phyloP scores from a whole-genome alignment of 1,140 invertebrate species.

The Oryzaephilus surinamensis region DNA sequence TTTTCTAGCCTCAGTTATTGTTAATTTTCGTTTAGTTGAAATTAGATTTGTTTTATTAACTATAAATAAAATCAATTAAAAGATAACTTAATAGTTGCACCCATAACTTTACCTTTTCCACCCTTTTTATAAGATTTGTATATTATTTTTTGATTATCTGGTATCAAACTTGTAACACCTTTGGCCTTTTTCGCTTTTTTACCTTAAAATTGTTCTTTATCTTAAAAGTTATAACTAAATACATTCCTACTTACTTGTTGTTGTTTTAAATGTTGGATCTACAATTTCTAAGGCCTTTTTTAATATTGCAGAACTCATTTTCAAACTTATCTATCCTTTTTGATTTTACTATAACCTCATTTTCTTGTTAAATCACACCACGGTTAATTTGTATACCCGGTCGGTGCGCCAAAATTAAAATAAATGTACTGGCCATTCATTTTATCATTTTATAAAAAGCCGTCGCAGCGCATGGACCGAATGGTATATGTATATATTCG shows the following conservation, averaged over 20 bases:
- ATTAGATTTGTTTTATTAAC: constrained; percentile 9
- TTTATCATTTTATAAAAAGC: too few species aligned
- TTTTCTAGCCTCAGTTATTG: constrained; percentile 24
- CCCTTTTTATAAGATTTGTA: constrained; percentile 25
- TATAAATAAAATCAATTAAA: constrained; percentile 10
- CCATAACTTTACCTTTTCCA: constrained; percentile 16
- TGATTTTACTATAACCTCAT: too few species aligned
- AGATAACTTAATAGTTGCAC: background rate
- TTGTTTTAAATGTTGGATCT: constrained; percentile 35
- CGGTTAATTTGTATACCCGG: too few species aligned
- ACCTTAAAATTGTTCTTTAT: constrained; percentile 4
- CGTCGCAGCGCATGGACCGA: too few species aligned
- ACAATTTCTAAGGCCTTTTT: constrained; percentile 39
- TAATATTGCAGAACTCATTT: constrained; percentile 41
- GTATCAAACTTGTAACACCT: constrained; percentile 23
- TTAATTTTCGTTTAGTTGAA: constrained; percentile 22
- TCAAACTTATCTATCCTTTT: too few species aligned
- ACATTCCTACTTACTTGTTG: constrained; percentile 9
- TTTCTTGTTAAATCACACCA: too few species aligned
- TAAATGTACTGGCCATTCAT: too few species aligned
- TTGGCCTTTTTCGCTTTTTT: constrained; percentile 19
- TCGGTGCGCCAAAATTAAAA: too few species aligned
- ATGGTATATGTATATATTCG: too few species aligned
- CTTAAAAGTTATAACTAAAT: constrained; percentile 1
- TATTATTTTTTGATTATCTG: constrained; percentile 17